A percentile compares a stretch with the other conserved stretches of the same genome.
Conservation (phyloP, 1,140 invertebrate genomes). For the Halesus radiatus region DNA sequence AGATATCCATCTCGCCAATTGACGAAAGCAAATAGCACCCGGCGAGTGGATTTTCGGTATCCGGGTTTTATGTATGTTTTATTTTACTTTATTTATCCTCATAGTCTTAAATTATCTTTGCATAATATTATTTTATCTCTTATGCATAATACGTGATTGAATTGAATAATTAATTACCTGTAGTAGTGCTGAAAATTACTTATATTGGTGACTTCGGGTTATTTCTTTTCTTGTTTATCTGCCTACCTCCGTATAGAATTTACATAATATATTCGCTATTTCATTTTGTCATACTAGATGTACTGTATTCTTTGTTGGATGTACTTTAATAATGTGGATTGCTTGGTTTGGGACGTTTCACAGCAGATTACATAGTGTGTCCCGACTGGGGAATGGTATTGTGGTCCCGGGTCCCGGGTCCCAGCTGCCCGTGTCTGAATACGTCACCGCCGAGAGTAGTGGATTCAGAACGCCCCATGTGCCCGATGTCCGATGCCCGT, state of each 20-base stretch:
- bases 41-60: constrained; percentile 43
- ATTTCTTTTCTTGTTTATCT: background rate
- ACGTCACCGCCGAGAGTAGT: background rate
- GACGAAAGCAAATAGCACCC: constrained; percentile 43
- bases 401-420: no score
- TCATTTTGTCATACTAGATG: no score
- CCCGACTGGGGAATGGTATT: no score
- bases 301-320: no score
- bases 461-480: background rate
- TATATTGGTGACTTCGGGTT: constrained; percentile 13
- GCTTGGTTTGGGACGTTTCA: no score
- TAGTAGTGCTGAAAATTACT: constrained; percentile 14
- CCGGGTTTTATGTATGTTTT: constrained; percentile 45
- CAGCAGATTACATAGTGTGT: no score
- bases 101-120: constrained; percentile 25
- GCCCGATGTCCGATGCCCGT: background rate
- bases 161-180: background rate
- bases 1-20: constrained; percentile 43
- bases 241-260: no score
- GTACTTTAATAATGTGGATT: no score
- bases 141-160: background rate
- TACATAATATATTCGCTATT: no score
- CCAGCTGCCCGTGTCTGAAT: no score
- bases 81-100: constrained; percentile 40
- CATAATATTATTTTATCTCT: background rate